Conservation (phyloP, 2,797 vertebrate species). For the Coracias cyanogaster region DNA sequence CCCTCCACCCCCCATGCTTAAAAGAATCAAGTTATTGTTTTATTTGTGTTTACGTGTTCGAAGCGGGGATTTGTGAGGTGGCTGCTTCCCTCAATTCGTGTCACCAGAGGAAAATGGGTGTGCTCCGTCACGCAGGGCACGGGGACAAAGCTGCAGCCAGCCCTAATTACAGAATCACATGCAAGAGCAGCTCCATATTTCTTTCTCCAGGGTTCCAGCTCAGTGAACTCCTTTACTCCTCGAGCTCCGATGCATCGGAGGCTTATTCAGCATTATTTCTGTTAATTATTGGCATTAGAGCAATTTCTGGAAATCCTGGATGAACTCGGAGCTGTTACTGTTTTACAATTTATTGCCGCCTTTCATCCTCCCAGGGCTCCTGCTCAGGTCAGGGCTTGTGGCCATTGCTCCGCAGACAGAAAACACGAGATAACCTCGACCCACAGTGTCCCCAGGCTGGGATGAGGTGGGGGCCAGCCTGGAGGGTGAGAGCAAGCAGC, state of each 20-base stretch:
- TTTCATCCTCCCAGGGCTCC: neutral
- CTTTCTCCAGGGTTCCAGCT: neutral
- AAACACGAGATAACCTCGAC: accelerated
- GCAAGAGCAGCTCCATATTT: neutral
- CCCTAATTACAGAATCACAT: neutral
- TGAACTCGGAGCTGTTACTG: neutral
- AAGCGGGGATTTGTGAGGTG: neutral
- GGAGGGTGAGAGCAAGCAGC: accelerated
- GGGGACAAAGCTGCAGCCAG: neutral
- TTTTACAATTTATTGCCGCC: neutral
- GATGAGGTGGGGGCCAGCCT: neutral
- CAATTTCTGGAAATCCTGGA: neutral
- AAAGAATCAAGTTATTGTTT: neutral
- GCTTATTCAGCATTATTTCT: slow-evolving; percentile 48
- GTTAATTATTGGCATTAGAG: slow-evolving; percentile 34
- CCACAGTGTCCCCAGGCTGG: accelerated
- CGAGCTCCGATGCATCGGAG: neutral
- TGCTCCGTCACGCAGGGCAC: accelerated
- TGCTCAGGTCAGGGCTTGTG: neutral
- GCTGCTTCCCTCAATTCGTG: neutral
- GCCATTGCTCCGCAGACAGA: accelerated
- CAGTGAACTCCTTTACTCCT: neutral
- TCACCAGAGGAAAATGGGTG: neutral
- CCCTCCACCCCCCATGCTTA: neutral
- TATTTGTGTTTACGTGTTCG: neutral